A percentile compares a stretch with the other conserved stretches of the same genome.
Evolutionary conservation across 2,888 invertebrate genomes (phyloP).

Genomic region (Amblyjoppa proteus): DNA sequence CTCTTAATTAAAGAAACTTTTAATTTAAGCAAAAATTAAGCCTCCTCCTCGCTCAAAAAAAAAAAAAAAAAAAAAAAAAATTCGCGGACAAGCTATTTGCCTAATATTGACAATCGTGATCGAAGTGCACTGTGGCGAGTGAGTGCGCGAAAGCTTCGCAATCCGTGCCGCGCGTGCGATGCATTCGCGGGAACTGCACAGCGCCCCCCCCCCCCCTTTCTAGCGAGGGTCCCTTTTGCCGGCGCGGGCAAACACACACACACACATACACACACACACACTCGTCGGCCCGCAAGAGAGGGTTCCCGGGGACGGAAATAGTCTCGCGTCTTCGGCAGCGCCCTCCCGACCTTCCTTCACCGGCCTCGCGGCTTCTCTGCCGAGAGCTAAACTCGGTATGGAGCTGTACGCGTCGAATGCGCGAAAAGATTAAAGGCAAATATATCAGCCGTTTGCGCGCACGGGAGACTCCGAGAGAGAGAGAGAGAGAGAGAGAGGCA

Average conservation of each 20-base stretch:
- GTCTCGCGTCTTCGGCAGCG: conserved; percentile 60
- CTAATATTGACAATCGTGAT: conserved; percentile 48
- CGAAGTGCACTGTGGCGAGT: conserved; percentile 47
- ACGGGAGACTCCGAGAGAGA: conserved; percentile 15
- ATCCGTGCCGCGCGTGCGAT: conserved; percentile 53
- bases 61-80: neutral
- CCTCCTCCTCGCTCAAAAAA: no score
- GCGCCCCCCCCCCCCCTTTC: conserved; percentile 21
- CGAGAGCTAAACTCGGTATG: conserved; percentile 6
- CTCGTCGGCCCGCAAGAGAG: conserved; percentile 4
- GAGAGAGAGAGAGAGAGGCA: neutral
- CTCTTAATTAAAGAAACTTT: no score
- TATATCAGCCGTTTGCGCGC: conserved; percentile 51
- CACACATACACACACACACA: neutral
- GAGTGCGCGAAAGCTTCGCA: conserved; percentile 51
- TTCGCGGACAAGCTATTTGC: conserved; percentile 24
- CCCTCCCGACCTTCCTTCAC: conserved; percentile 52
- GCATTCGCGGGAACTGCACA: conserved; percentile 58
- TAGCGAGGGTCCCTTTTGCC: conserved; percentile 29
- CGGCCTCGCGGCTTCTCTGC: conserved; percentile 9
- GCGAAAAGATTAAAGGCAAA: conserved; percentile 59
- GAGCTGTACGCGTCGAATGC: conserved; percentile 16
- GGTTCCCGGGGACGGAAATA: conserved; percentile 62
- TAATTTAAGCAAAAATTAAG: no score
- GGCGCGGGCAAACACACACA: neutral